These are phyloP conservation scores for Pandemis heparana DNA, from an alignment of 2,888 invertebrate genomes.

Conservation along the genomic window DNA sequence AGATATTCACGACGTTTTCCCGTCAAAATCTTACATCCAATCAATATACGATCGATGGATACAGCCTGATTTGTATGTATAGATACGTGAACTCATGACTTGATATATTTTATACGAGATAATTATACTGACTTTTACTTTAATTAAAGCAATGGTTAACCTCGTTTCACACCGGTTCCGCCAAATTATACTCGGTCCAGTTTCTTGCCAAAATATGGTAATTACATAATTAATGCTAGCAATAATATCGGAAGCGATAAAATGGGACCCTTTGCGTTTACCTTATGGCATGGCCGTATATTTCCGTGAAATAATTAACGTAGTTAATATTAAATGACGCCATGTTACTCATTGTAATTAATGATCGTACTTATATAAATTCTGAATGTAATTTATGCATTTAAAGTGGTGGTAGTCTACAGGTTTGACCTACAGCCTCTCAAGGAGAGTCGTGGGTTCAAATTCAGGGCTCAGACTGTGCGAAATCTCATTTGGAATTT, in stretches of 20 bases:
- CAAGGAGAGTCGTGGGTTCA: too few species aligned
- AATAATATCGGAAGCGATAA: not conserved
- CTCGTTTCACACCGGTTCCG: conserved; percentile 7
- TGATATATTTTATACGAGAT: not conserved
- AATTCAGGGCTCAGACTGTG: too few species aligned
- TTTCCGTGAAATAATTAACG: not conserved
- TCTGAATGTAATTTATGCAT: not conserved
- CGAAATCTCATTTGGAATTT: too few species aligned
- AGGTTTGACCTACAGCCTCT: too few species aligned
- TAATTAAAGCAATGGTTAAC: not conserved
- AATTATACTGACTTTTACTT: conserved; percentile 13
- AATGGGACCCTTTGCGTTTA: not conserved
- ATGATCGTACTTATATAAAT: not conserved
- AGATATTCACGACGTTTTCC: too few species aligned
- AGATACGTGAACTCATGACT: not conserved
- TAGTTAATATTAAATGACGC: not conserved
- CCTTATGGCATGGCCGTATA: not conserved
- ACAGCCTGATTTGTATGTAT: too few species aligned
- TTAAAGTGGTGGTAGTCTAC: not conserved
- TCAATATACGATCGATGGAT: too few species aligned
- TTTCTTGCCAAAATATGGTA: conserved; percentile 5
- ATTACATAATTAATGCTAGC: conserved; percentile 5
- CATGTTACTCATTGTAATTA: not conserved
- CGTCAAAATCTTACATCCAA: too few species aligned
- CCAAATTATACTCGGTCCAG: conserved; percentile 4